These are phyloP conservation scores for Proctacanthus coquilletti DNA, from an alignment of 1,140 invertebrate genomes.

Conservation along the genomic window DNA sequence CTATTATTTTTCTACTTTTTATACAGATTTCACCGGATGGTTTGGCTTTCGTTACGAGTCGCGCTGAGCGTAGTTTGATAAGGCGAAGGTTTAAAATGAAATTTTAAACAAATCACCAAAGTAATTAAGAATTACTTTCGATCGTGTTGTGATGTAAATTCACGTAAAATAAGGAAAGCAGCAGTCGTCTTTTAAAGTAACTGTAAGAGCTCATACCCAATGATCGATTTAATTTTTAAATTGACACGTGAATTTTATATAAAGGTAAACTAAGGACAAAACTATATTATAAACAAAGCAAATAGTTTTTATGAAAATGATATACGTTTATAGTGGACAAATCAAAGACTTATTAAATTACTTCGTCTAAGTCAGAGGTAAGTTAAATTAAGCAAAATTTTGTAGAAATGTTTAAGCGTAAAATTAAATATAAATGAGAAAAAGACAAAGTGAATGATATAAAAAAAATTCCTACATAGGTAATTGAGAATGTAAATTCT, in stretches of 20 bases:
- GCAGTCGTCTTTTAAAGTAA: too few relatives aligned
- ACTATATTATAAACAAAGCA: neutral
- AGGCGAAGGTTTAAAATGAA: constrained; percentile 1
- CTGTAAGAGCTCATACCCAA: too few relatives aligned
- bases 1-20: too few relatives aligned
- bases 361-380: too few relatives aligned
- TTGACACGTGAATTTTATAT: too few relatives aligned
- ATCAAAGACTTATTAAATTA: neutral
- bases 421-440: neutral
- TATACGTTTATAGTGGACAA: constrained; percentile 1
- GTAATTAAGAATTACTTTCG: neutral
- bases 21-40: too few relatives aligned
- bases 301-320: neutral
- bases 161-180: neutral
- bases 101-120: neutral
- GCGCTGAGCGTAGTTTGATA: neutral
- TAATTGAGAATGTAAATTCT: neutral
- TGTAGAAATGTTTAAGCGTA: neutral
- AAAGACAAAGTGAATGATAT: neutral
- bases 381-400: too few relatives aligned
- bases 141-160: constrained; percentile 3
- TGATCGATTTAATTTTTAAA: too few relatives aligned
- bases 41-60: too few relatives aligned
- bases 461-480: neutral
- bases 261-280: too few relatives aligned